phyloP scores from a whole-genome alignment of 1,140 invertebrate genomes.

The Drosophila gunungcola region DNA sequence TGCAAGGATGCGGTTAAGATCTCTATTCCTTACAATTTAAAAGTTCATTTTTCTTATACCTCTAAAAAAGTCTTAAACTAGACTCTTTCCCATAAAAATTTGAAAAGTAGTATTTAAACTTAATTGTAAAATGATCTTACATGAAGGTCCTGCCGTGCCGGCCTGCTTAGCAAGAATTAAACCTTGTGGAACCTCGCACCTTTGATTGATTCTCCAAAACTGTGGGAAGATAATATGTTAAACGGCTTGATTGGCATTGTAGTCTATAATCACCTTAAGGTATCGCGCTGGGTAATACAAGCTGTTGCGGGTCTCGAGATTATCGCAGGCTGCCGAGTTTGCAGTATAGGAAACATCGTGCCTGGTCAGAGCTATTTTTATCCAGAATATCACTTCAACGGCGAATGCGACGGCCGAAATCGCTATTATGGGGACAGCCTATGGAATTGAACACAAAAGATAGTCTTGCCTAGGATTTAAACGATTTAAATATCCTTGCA shows the following conservation, averaged over 20 bases:
- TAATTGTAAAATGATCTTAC: no score
- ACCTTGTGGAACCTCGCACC: conserved; percentile 44
- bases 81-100: no score
- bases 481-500: conserved; percentile 2
- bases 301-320: conserved; percentile 49
- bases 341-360: conserved; percentile 59
- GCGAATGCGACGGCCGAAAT: conserved; percentile 23
- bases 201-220: conserved; percentile 50
- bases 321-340: conserved; percentile 9
- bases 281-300: conserved; percentile 9
- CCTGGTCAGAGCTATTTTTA: conserved; percentile 28
- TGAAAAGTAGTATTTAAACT: no score
- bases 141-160: conserved; percentile 14
- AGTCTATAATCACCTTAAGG: conserved; percentile 33
- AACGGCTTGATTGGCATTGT: neutral
- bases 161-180: conserved; percentile 42
- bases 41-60: no score
- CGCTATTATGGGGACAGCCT: conserved; percentile 48
- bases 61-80: no score
- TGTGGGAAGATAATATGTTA: conserved; percentile 4
- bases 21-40: no score
- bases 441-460: conserved; percentile 8
- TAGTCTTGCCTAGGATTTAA: neutral
- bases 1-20: no score
- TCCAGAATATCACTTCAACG: neutral